Conservation (phyloP, 1,140 invertebrate genomes). For the Mercenaria mercenaria region DNA sequence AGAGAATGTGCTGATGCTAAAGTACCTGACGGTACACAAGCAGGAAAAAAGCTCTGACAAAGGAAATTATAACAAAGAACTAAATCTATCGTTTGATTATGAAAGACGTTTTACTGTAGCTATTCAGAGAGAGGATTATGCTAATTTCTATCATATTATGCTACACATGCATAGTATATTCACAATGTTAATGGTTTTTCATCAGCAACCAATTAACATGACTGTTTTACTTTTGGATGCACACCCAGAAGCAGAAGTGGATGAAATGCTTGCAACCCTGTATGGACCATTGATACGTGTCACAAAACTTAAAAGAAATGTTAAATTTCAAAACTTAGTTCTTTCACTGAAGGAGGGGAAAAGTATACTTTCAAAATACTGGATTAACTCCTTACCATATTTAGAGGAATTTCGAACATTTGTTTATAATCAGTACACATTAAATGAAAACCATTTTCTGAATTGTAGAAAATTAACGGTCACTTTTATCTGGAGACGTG, state of each 20-base stretch:
- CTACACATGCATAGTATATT: slow-evolving; percentile 82
- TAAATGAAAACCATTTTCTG: slow-evolving; percentile 31
- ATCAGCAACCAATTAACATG: slow-evolving; percentile 69
- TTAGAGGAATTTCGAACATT: slow-evolving; percentile 80
- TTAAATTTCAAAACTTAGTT: slow-evolving; percentile 69
- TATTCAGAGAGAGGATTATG: slow-evolving; percentile 80
- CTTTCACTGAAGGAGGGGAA: slow-evolving; percentile 77
- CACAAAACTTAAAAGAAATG: slow-evolving; percentile 47
- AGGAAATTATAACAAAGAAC: neutral
- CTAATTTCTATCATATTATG: slow-evolving; percentile 82
- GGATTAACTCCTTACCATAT: slow-evolving; percentile 64
- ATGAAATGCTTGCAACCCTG: slow-evolving; percentile 73
- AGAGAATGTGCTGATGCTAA: neutral
- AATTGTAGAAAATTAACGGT: slow-evolving; percentile 76
- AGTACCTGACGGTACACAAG: neutral
- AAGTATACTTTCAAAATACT: slow-evolving; percentile 74
- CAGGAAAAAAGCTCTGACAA: neutral
- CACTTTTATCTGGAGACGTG: slow-evolving; percentile 81
- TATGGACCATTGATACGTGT: slow-evolving; percentile 70
- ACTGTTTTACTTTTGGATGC: slow-evolving; percentile 79
- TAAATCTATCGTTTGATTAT: neutral
- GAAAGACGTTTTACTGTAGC: slow-evolving; percentile 67
- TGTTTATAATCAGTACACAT: slow-evolving; percentile 72
- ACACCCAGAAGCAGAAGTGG: slow-evolving; percentile 78
- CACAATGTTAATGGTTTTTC: slow-evolving; percentile 78